These are phyloP conservation scores for Brachionus angularis DNA, from an alignment of 1,140 invertebrate genomes.

Conservation along the genomic window DNA sequence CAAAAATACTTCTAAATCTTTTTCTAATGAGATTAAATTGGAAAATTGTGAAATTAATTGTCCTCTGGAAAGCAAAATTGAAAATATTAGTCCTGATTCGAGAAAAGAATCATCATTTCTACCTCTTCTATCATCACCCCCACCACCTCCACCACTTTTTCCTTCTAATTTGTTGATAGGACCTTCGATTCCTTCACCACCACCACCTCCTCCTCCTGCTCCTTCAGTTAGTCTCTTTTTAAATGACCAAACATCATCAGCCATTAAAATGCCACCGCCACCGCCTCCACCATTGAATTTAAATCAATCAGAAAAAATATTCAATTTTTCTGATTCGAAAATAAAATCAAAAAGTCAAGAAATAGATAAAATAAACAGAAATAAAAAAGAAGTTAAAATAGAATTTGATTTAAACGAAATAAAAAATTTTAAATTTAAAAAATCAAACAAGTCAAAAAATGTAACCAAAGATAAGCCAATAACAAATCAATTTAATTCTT, in stretches of 20 bases:
- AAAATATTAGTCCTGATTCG: no score
- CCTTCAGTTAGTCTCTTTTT: not conserved
- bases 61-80: no score
- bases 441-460: not conserved
- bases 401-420: constrained; percentile 41
- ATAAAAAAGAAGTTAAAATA: constrained; percentile 7
- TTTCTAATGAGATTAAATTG: not conserved
- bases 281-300: not conserved
- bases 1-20: not conserved
- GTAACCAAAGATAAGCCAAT: constrained; percentile 7
- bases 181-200: not conserved
- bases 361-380: not conserved
- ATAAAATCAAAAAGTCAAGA: not conserved
- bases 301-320: not conserved
- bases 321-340: not conserved
- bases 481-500: constrained; percentile 20
- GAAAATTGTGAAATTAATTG: no score
- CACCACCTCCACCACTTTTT: not conserved
- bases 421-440: constrained; percentile 38
- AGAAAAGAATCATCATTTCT: not conserved
- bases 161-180: not conserved
- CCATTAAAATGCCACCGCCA: not conserved
- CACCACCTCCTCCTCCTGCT: constrained; percentile 1
- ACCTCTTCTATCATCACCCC: not conserved
- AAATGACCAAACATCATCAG: not conserved